Percentiles rank a stretch among this genome's conserved stretches.
Evolutionary conservation across 2,797 vertebrate species (phyloP).

Genomic region (Semotilus atromaculatus): DNA sequence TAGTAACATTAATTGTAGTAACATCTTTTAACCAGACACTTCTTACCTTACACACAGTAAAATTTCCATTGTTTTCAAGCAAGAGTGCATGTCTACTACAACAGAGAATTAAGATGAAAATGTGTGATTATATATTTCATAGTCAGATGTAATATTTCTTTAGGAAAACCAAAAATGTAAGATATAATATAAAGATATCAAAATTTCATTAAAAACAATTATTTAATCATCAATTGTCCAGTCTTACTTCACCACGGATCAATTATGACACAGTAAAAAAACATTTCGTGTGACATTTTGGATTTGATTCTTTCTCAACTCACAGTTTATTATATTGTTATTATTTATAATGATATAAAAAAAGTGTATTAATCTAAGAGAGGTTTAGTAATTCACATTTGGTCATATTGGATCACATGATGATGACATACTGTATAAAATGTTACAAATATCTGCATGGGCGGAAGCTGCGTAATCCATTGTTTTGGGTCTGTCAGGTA

Average conservation of each 20-base stretch:
- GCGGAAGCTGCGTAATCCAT: not conserved
- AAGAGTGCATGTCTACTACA: not conserved
- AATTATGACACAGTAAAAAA: not conserved
- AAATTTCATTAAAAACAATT: not conserved
- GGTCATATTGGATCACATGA: not conserved
- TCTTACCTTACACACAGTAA: not conserved
- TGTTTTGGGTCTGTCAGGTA: not conserved
- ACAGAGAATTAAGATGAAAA: not conserved
- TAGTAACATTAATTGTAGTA: not conserved
- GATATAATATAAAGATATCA: not conserved
- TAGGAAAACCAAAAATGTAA: not conserved
- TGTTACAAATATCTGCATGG: not conserved
- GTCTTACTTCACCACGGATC: not conserved
- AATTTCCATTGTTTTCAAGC: not conserved
- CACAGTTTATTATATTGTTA: not conserved
- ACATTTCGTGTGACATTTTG: not conserved
- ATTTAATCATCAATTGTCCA: not conserved
- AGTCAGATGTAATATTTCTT: not conserved
- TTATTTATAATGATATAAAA: too few species aligned
- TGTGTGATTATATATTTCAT: too few species aligned
- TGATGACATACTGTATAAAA: not conserved
- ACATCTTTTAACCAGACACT: not conserved
- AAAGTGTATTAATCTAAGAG: not conserved
- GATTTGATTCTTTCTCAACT: not conserved
- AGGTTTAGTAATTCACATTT: not conserved